A percentile compares a stretch with the other conserved stretches of the same genome.
Conservation (phyloP, 2,113 vertebrate species). For the Varanus komodoensis region DNA sequence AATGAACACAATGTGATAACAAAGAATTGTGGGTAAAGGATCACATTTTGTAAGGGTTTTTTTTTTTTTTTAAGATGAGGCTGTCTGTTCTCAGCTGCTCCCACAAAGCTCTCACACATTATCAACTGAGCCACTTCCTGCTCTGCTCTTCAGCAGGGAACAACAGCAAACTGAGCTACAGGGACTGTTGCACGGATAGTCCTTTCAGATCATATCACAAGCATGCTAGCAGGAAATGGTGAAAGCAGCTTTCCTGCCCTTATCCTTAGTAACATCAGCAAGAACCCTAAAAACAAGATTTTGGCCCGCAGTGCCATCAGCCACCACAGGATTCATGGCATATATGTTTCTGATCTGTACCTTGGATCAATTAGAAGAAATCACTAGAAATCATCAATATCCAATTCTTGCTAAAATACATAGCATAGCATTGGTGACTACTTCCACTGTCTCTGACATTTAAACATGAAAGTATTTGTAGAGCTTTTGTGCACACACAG, state of each 20-base stretch:
- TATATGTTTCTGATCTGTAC: background rate
- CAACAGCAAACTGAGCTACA: slow-evolving; percentile 2
- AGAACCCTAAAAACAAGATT: slow-evolving; percentile 34
- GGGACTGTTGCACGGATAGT: slow-evolving; percentile 35
- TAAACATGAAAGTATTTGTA: background rate
- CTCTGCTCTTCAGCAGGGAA: background rate
- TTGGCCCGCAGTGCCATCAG: slow-evolving; percentile 35
- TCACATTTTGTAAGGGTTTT: background rate
- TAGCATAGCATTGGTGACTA: background rate
- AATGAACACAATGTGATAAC: background rate
- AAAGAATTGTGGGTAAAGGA: background rate
- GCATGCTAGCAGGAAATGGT: slow-evolving; percentile 68
- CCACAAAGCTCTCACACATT: background rate
- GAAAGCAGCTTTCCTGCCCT: slow-evolving; percentile 40
- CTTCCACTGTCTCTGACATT: background rate
- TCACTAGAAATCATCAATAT: background rate
- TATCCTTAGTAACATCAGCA: slow-evolving; percentile 53
- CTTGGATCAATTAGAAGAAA: slow-evolving; percentile 1
- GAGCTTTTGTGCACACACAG: slow-evolving; percentile 4
- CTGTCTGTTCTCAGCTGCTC: background rate
- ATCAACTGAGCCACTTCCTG: slow-evolving; percentile 15
- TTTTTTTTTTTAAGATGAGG: no score
- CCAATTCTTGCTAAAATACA: background rate
- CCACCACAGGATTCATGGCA: background rate
- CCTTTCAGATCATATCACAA: slow-evolving; percentile 49